Evolutionary conservation across 2,888 invertebrate species (phyloP).

Genomic region (Pasiphila rectangulata): DNA sequence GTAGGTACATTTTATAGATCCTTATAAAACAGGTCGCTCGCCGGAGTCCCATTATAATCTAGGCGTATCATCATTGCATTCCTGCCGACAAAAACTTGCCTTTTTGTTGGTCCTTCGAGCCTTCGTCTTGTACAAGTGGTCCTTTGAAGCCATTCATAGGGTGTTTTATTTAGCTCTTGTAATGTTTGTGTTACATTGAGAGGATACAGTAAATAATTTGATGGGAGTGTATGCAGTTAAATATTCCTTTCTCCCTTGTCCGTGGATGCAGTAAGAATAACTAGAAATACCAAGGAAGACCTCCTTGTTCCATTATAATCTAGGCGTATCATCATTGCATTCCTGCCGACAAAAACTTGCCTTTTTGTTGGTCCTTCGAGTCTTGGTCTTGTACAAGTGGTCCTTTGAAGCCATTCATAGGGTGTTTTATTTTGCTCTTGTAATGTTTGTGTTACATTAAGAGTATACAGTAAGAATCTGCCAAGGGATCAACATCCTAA

Average conservation of each 20-base stretch:
- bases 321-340: slow-evolving; percentile 42
- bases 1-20: slow-evolving; percentile 11
- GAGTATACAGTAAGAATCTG: too few species aligned
- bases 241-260: too few species aligned
- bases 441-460: slow-evolving; percentile 1
- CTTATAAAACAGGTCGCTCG: slow-evolving; percentile 22
- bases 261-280: too few species aligned
- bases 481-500: too few species aligned
- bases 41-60: slow-evolving; percentile 34
- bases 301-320: slow-evolving; percentile 38
- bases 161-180: slow-evolving; percentile 33
- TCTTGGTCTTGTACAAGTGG: slow-evolving; percentile 70
- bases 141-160: slow-evolving; percentile 47
- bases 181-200: not conserved
- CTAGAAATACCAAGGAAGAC: too few species aligned
- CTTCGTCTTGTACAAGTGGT: slow-evolving; percentile 71
- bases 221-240: too few species aligned
- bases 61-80: slow-evolving; percentile 43
- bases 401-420: slow-evolving; percentile 48
- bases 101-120: slow-evolving; percentile 34
- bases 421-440: slow-evolving; percentile 35
- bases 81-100: slow-evolving; percentile 38
- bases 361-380: slow-evolving; percentile 32
- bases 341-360: slow-evolving; percentile 39
- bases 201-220: too few species aligned